Percentiles rank a stretch among this genome's conserved stretches.
Conservation (phyloP, 2,888 invertebrate species). For the Drosophila percnosoma region DNA sequence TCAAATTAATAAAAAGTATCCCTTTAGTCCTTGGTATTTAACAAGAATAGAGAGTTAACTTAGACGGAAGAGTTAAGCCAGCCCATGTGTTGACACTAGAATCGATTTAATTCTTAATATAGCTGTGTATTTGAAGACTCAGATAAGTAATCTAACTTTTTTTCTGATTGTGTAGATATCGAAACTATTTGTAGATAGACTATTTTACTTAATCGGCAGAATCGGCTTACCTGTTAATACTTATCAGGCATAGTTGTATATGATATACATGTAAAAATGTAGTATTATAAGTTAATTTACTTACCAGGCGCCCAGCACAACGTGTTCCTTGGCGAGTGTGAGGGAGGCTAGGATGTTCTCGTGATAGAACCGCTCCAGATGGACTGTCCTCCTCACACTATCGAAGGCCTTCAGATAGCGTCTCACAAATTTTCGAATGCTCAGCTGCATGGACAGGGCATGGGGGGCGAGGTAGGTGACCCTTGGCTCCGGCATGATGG, state of each 20-base stretch:
- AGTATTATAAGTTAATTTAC: not conserved
- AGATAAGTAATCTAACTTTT: not conserved
- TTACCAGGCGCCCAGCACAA: conserved; percentile 22
- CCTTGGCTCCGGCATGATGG: conserved; percentile 25
- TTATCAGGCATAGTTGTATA: not conserved
- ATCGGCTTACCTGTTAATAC: not conserved
- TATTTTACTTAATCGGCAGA: not conserved
- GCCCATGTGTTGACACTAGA: not conserved
- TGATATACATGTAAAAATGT: not conserved
- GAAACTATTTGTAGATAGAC: not conserved
- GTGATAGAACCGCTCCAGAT: conserved; percentile 33
- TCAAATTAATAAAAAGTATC: not conserved
- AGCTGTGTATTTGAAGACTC: not conserved
- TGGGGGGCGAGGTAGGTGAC: conserved; percentile 25
- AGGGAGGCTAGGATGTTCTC: conserved; percentile 27
- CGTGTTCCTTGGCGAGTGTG: conserved; percentile 20
- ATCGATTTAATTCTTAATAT: not conserved
- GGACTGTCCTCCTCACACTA: conserved; percentile 2
- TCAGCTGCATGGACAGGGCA: not conserved
- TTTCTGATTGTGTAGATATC: not conserved
- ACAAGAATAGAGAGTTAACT: not conserved
- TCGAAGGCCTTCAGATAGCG: conserved; percentile 49
- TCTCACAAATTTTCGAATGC: conserved; percentile 26
- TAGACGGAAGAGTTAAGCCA: too few species aligned
- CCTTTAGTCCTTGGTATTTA: not conserved